Evolutionary conservation across 2,797 vertebrate genomes (phyloP), one percentile per base, ranked within the genome.

Genomic region (Hippocampus kuda): DNA sequence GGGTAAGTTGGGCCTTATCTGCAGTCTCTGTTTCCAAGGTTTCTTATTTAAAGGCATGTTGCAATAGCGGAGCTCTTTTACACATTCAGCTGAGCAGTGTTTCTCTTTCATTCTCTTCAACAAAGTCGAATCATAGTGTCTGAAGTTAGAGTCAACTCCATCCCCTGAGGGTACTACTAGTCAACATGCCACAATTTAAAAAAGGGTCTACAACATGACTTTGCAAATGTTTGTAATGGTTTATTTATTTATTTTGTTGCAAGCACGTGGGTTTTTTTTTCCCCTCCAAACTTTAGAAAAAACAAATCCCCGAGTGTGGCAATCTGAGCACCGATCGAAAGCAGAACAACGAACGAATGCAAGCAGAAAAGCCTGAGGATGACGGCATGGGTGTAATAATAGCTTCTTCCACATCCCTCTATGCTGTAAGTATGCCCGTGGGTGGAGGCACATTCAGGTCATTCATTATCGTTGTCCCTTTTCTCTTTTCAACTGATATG

Each of bases 371-470:
- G 34, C 56, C 22, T 3, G 68, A 49, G 11, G 71, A 79, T 9
- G 46, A 72, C 20, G 70, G 26, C 1, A 20, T 13, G 62, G 18
- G 75, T 30, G 63, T 0, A 20, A 71, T 56, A 41, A 57, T 70
- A 63, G 44, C 68, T 61, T 65, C 79, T 4, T 78, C 87, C 20
- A 69, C 80, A 2, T 89, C 89, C 44, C 70, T 89, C 49, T 92
- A 92, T 68, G 88, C 85, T 16, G 91, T 92, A 73, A 88, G 90
- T 49, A 66, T 7, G 70, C 27, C 30, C 67, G n/a, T 65, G 72
- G 65, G 18, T 13, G 12, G 16, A 4, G 7, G 42, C 42, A 57
- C 13, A 3, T n/a, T 67, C 30, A 26, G 42, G 20, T 26, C 38
- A 65, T 34, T 38, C 34, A 38, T 57, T 11, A n/a, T 54, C 22